Percentiles rank a stretch among this genome's conserved stretches.
Evolutionary conservation across 2,888 invertebrate genomes (phyloP).

Genomic region (Fragum fragum): DNA sequence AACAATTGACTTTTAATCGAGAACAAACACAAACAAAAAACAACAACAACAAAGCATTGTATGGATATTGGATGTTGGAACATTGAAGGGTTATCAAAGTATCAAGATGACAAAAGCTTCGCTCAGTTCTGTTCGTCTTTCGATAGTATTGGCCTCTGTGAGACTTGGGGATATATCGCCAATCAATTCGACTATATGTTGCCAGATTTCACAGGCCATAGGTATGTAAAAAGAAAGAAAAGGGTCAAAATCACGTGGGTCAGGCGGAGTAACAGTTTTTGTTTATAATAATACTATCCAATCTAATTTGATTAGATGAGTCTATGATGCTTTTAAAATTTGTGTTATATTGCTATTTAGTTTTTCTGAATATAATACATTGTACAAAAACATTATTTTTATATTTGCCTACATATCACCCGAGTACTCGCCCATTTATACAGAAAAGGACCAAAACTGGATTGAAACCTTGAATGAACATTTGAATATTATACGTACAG

Average conservation of each 20-base stretch:
- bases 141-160: not conserved
- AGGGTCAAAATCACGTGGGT: not conserved
- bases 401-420: slow-evolving; percentile 2
- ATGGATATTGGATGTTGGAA: not conserved
- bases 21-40: too few relatives aligned
- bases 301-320: not conserved
- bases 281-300: not conserved
- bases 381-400: not conserved
- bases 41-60: not conserved
- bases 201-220: not conserved
- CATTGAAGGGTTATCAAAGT: slow-evolving; percentile 9
- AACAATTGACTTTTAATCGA: not conserved
- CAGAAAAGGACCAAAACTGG: not conserved
- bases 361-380: not conserved
- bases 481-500: not conserved
- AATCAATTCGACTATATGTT: not conserved
- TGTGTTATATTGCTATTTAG: slow-evolving; percentile 12
- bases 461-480: not conserved
- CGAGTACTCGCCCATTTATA: slow-evolving; percentile 1
- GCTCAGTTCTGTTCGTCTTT: not conserved
- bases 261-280: slow-evolving; percentile 12
- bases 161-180: not conserved
- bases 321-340: not conserved
- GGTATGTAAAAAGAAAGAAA: not conserved
- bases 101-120: not conserved